Evolutionary conservation across 2,888 invertebrate species (phyloP).

Genomic region (Caenorhabditis sp.): DNA sequence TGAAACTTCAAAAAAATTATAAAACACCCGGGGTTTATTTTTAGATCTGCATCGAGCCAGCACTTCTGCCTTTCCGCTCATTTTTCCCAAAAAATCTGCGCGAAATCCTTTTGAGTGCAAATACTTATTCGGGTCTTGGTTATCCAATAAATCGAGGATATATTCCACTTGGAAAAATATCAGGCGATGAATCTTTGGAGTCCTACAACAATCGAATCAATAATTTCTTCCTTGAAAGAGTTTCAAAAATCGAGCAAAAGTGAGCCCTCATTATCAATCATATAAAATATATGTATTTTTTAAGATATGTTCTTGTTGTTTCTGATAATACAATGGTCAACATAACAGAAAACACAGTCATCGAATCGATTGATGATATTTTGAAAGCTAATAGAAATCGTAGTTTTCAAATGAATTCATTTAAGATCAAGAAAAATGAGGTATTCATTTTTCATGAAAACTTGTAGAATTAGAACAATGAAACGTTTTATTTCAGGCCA

Average conservation of each 20-base stretch:
- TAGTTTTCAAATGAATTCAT: slow-evolving; percentile 20
- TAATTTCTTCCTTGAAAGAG: slow-evolving; percentile 5
- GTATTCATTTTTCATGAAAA: neutral
- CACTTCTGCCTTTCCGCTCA: slow-evolving; percentile 25
- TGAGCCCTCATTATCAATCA: neutral
- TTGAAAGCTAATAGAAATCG: slow-evolving; percentile 12
- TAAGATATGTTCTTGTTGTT: slow-evolving; percentile 27
- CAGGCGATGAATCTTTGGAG: slow-evolving; percentile 18
- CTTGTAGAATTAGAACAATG: neutral
- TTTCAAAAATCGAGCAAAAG: slow-evolving; percentile 36
- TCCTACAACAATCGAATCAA: slow-evolving; percentile 20
- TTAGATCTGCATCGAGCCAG: slow-evolving; percentile 39
- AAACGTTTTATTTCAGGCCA: neutral
- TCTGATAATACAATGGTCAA: slow-evolving; percentile 28
- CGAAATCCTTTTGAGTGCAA: slow-evolving; percentile 25
- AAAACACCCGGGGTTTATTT: too few species aligned
- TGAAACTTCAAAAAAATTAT: neutral
- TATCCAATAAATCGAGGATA: slow-evolving; percentile 38
- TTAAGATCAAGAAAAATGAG: slow-evolving; percentile 14
- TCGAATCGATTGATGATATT: slow-evolving; percentile 31
- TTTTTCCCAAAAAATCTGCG: slow-evolving; percentile 24
- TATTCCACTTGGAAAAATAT: slow-evolving; percentile 13
- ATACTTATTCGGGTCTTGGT: slow-evolving; percentile 21
- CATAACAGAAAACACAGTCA: slow-evolving; percentile 11
- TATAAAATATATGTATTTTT: neutral